Evolutionary conservation across 2,113 vertebrate genomes (phyloP).

Genomic region (Odobenus rosmarus): DNA sequence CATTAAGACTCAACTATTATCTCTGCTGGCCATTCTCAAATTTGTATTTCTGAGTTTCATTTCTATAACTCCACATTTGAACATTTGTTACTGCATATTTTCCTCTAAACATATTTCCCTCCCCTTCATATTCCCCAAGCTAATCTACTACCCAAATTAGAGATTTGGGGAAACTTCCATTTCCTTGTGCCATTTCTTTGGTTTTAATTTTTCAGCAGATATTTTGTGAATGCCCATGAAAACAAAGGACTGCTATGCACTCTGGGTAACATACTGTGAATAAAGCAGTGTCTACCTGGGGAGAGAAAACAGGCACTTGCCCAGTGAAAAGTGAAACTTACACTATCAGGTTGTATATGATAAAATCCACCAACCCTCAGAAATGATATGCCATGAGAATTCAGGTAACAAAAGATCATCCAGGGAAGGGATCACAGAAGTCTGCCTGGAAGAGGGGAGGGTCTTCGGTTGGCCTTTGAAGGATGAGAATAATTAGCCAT

Average conservation of each 20-base stretch:
- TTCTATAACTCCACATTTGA: background rate
- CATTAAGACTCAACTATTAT: background rate
- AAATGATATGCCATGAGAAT: background rate
- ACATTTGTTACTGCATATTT: background rate
- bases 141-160: background rate
- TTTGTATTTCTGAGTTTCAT: background rate
- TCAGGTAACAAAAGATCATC: background rate
- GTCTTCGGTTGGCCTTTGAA: background rate
- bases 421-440: background rate
- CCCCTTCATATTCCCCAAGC: background rate
- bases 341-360: background rate
- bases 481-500: background rate
- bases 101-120: background rate
- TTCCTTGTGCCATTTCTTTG: background rate
- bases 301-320: background rate
- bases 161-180: background rate
- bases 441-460: accelerated
- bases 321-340: background rate
- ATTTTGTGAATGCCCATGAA: background rate
- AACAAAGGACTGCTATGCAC: background rate
- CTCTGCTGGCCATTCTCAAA: background rate
- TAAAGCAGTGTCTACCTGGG: background rate
- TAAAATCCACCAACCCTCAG: background rate
- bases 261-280: background rate
- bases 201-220: background rate